phyloP scores from a whole-genome alignment of 30 jellyfish, hydroid and myxozoan genomes.

The Chrysaora quinquecirrha region DNA sequence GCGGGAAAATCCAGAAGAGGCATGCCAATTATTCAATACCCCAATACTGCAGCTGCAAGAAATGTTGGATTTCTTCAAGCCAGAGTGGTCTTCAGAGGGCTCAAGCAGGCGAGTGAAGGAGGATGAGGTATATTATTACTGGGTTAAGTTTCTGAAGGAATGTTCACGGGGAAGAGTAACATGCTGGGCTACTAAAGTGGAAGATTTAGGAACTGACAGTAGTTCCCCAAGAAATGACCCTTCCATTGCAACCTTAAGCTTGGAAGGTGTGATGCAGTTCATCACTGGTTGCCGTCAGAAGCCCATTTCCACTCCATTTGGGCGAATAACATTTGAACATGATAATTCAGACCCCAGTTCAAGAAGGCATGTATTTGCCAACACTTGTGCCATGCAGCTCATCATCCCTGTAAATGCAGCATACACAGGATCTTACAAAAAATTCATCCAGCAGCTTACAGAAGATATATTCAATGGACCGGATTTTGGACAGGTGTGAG shows the following conservation, averaged over 20 bases:
- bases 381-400: not conserved
- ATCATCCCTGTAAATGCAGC: not conserved
- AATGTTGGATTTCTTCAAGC: not conserved
- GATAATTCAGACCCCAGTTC: not conserved
- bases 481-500: not conserved
- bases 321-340: not conserved
- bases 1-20: not conserved
- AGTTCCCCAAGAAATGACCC: not conserved
- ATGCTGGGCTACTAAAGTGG: not conserved
- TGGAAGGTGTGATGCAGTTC: not conserved
- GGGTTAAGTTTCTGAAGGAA: not conserved
- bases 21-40: not conserved
- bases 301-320: not conserved
- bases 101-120: not conserved
- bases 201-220: not conserved
- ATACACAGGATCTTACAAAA: not conserved
- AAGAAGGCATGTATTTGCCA: not conserved
- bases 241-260: not conserved
- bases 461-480: not conserved
- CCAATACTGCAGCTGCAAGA: not conserved
- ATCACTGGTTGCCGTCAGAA: not conserved
- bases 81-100: slow-evolving; percentile 1
- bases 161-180: not conserved
- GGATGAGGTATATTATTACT: not conserved
- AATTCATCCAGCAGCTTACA: not conserved